Evolutionary conservation across 2,113 vertebrate species (phyloP).

Genomic region (Brienomyrus brachyistius): DNA sequence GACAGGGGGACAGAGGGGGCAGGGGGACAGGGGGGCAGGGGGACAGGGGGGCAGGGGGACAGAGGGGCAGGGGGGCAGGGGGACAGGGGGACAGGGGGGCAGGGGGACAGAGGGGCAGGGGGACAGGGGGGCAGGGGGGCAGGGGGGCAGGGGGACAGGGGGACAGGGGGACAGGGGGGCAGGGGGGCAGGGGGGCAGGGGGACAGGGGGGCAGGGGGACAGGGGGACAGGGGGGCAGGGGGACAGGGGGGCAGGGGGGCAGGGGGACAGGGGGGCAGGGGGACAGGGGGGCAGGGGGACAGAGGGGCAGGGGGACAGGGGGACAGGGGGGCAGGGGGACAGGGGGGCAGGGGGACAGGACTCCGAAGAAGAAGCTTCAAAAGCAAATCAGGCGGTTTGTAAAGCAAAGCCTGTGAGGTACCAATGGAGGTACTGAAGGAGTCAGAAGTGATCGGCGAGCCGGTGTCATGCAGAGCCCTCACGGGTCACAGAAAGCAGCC

Average conservation of each 20-base stretch:
- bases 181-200: conserved; percentile 30
- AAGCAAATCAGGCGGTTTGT: conserved; percentile 34
- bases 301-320: conserved; percentile 28
- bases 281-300: conserved; percentile 30
- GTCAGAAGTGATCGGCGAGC: conserved; percentile 25
- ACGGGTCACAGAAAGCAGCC: neutral
- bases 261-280: conserved; percentile 29
- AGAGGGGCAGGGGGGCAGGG: conserved; percentile 29
- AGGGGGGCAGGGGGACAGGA: conserved; percentile 30
- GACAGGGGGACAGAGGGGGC: too few relatives aligned
- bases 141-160: too few relatives aligned
- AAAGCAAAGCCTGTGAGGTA: conserved; percentile 27
- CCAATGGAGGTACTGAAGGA: conserved; percentile 18
- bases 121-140: conserved; percentile 29
- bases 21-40: conserved; percentile 27
- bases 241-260: conserved; percentile 30
- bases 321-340: conserved; percentile 30
- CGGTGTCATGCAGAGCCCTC: neutral
- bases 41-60: conserved; percentile 30
- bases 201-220: conserved; percentile 28
- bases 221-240: conserved; percentile 29
- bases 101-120: conserved; percentile 29
- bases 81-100: too few relatives aligned
- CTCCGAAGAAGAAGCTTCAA: conserved; percentile 28
- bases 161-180: conserved; percentile 28